Evolutionary conservation across 1,140 invertebrate genomes (phyloP).

Genomic region (Thrips palmi): DNA sequence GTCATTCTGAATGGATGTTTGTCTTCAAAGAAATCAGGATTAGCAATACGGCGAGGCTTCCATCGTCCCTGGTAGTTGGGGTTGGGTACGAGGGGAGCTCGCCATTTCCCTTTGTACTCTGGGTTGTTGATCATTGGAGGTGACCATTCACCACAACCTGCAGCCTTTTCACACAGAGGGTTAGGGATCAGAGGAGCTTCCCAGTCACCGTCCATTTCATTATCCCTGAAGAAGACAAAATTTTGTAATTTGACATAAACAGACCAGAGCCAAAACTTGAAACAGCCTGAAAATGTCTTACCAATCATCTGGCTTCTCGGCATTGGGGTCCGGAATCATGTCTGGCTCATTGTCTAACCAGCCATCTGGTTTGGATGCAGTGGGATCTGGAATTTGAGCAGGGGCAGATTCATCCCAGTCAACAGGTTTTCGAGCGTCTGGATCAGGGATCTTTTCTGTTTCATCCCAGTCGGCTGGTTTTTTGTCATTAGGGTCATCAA

Average conservation of each 20-base stretch:
- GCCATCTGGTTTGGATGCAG: conserved; percentile 70
- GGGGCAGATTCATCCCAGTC: conserved; percentile 94
- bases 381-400: conserved; percentile 72
- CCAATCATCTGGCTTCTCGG: conserved; percentile 85
- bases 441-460: conserved; percentile 85
- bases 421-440: conserved; percentile 68
- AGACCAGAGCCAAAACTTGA: not conserved
- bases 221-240: conserved; percentile 40
- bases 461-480: conserved; percentile 95
- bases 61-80: conserved; percentile 91
- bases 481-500: conserved; percentile 82
- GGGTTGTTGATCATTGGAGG: conserved; percentile 77
- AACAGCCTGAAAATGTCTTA: conserved; percentile 17
- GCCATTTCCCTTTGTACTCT: conserved; percentile 84
- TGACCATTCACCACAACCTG: conserved; percentile 86
- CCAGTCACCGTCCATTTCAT: conserved; percentile 97
- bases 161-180: conserved; percentile 61
- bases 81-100: conserved; percentile 75
- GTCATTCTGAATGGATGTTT: conserved; percentile 79
- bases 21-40: conserved; percentile 89
- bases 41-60: conserved; percentile 68
- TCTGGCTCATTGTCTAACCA: conserved; percentile 90
- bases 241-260: conserved; percentile 1
- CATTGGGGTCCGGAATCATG: conserved; percentile 73
- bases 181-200: conserved; percentile 87